These are phyloP conservation scores for Lottia gigantea DNA, from an alignment of 2,888 invertebrate species.

Conservation along the genomic window DNA sequence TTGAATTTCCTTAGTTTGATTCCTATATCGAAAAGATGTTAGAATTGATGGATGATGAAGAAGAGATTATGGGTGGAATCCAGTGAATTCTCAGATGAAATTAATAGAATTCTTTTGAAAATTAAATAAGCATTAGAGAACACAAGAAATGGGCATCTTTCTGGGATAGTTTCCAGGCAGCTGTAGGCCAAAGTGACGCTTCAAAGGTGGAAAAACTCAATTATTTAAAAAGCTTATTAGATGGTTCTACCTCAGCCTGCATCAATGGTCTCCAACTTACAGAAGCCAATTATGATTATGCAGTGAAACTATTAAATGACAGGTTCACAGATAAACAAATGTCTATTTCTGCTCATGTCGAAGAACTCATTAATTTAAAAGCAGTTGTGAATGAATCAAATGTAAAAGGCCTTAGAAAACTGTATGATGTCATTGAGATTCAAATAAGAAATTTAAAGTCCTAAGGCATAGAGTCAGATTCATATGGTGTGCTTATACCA, in stretches of 20 bases:
- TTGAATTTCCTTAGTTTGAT: background rate
- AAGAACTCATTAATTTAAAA: background rate
- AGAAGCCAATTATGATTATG: background rate
- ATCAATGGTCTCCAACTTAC: background rate
- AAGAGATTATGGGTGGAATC: background rate
- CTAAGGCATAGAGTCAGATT: background rate
- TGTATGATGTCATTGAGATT: background rate
- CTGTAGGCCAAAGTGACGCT: background rate
- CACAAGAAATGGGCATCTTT: background rate
- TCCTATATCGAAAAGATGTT: background rate
- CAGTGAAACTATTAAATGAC: background rate
- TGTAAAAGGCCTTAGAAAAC: background rate
- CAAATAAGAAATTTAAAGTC: background rate
- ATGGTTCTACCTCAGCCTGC: background rate
- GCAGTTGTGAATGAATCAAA: background rate
- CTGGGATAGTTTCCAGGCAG: background rate
- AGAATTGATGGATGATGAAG: background rate
- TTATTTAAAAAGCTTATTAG: background rate
- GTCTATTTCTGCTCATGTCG: background rate
- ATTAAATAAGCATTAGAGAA: background rate
- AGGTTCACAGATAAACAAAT: background rate
- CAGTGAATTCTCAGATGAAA: background rate
- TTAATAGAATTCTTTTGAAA: background rate
- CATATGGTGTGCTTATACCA: background rate
- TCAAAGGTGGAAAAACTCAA: background rate